Percentiles rank a stretch among this genome's conserved stretches.
Evolutionary conservation across 1,140 invertebrate species (phyloP).

Genomic region (Drosophila baimaii): DNA sequence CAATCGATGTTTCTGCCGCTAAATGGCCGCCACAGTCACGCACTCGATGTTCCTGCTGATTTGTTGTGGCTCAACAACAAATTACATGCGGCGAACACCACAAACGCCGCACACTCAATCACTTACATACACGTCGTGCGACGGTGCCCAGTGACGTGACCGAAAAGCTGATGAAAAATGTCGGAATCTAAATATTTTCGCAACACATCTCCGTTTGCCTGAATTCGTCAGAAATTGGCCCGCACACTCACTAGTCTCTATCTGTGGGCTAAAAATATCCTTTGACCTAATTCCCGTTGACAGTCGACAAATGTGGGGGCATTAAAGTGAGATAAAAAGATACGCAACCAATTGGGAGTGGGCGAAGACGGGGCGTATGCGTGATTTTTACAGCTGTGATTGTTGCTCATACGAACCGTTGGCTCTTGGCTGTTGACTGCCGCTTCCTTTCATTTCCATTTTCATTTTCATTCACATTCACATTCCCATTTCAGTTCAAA

Average conservation of each 20-base stretch:
- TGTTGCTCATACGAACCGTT: constrained; percentile 65
- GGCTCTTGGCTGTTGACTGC: constrained; percentile 2
- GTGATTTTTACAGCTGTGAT: constrained; percentile 66
- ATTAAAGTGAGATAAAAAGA: constrained; percentile 53
- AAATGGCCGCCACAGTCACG: constrained; percentile 51
- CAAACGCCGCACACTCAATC: constrained; percentile 23
- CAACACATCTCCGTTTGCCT: constrained; percentile 8
- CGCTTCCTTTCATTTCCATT: constrained; percentile 10
- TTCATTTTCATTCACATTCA: constrained; percentile 7
- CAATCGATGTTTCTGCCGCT: constrained; percentile 22
- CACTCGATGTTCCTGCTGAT: constrained; percentile 31
- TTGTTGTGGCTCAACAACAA: constrained; percentile 37
- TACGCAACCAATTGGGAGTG: constrained; percentile 37
- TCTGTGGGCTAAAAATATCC: constrained; percentile 69
- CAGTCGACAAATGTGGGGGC: constrained; percentile 70
- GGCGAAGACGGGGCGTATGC: constrained; percentile 54
- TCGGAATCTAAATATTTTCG: constrained; percentile 58
- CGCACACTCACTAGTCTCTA: constrained; percentile 13
- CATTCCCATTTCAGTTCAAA: constrained; percentile 50
- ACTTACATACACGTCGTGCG: neutral
- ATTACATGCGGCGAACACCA: constrained; percentile 20
- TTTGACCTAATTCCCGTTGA: constrained; percentile 77
- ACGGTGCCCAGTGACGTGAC: constrained; percentile 43
- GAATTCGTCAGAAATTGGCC: constrained; percentile 32
- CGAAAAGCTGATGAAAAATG: constrained; percentile 63